Conservation (phyloP, 1,140 invertebrate genomes). For the Polypedilum pembai region DNA sequence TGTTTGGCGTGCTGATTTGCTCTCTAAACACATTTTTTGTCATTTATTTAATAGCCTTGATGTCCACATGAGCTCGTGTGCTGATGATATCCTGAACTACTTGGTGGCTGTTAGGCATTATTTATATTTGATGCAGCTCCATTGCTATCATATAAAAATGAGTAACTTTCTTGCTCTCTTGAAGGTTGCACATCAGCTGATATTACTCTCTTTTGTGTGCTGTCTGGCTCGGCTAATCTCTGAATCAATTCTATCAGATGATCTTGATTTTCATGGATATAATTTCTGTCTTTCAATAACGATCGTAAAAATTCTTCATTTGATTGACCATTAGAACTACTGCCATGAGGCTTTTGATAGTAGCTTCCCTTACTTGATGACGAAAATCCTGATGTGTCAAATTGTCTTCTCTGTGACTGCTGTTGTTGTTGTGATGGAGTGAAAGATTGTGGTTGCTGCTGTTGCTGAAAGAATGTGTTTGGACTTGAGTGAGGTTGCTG, state of each 20-base stretch:
- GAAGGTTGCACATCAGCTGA: background rate
- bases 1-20: constrained; percentile 4
- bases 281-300: background rate
- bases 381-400: background rate
- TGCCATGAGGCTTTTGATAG: background rate
- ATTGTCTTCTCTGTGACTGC: background rate
- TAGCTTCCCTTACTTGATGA: background rate
- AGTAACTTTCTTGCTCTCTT: constrained; percentile 16
- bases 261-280: background rate
- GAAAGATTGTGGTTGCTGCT: background rate
- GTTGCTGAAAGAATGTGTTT: background rate
- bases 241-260: background rate
- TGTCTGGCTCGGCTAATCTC: background rate
- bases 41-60: background rate
- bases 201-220: background rate
- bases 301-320: background rate
- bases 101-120: background rate
- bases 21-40: background rate
- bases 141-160: constrained; percentile 5
- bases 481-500: background rate
- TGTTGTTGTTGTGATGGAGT: background rate
- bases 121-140: background rate
- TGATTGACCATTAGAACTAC: background rate
- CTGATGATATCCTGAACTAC: background rate
- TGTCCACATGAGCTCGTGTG: background rate